Percentiles rank a stretch among this genome's conserved stretches.
Conservation (phyloP, 2,797 vertebrate species). For the Galagoides demidoff region DNA sequence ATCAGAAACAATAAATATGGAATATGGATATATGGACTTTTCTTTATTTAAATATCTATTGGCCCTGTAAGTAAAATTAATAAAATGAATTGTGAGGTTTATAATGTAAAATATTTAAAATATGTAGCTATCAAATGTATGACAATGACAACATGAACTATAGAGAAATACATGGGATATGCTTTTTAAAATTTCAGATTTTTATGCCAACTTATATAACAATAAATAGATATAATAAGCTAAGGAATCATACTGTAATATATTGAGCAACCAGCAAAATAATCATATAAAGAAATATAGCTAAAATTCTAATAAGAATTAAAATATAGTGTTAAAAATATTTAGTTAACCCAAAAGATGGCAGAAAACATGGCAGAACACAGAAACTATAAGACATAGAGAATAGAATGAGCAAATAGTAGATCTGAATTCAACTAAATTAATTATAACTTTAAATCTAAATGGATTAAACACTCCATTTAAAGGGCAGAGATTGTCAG, state of each 20-base stretch:
- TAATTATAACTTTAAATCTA: slow-evolving; percentile 18
- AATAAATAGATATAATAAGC: background rate
- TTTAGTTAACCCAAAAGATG: background rate
- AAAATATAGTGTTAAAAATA: slow-evolving; percentile 16
- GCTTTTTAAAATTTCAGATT: background rate
- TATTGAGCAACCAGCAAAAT: background rate
- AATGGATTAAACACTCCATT: background rate
- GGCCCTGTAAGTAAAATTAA: background rate
- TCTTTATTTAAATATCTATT: background rate
- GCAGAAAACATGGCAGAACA: background rate
- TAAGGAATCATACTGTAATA: background rate
- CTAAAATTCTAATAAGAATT: background rate
- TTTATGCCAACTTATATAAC: background rate
- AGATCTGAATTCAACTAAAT: background rate
- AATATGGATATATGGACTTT: background rate
- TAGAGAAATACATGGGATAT: background rate
- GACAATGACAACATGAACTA: background rate
- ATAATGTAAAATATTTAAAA: background rate
- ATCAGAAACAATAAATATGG: background rate
- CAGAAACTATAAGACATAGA: background rate
- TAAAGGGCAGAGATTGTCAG: background rate
- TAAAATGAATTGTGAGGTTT: background rate
- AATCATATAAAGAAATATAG: background rate
- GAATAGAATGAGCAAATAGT: background rate
- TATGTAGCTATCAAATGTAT: background rate